Conservation (phyloP, 2,888 invertebrate genomes). For the Amphiduros pacificus region DNA sequence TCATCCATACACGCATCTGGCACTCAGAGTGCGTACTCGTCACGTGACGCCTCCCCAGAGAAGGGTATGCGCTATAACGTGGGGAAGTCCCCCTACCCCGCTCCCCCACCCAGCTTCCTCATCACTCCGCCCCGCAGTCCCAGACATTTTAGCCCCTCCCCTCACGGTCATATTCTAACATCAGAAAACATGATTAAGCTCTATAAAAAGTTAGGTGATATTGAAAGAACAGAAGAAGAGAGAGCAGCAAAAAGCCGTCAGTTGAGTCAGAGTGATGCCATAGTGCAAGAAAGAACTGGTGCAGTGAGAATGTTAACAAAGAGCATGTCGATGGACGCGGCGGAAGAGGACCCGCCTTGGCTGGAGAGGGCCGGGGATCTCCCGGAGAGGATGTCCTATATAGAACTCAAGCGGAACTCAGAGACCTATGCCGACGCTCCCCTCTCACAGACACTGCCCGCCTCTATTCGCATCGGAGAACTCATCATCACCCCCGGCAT, state of each 20-base stretch:
- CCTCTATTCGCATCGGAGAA: constrained; percentile 21
- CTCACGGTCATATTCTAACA: constrained; percentile 18
- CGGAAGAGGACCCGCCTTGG: background rate
- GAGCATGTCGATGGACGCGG: constrained; percentile 25
- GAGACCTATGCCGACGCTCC: constrained; percentile 24
- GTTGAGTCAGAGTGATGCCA: constrained; percentile 2
- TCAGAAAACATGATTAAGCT: constrained; percentile 25
- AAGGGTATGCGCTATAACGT: constrained; percentile 11
- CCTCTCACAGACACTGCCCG: constrained; percentile 23
- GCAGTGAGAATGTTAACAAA: constrained; percentile 20
- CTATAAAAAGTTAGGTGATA: constrained; percentile 30
- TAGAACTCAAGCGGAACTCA: constrained; percentile 1
- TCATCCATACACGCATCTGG: constrained; percentile 37
- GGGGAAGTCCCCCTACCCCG: constrained; percentile 36
- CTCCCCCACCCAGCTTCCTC: constrained; percentile 50
- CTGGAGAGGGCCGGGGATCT: background rate
- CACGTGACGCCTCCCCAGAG: constrained; percentile 38
- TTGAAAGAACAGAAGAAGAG: constrained; percentile 18
- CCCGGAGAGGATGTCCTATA: background rate
- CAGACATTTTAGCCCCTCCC: constrained; percentile 21
- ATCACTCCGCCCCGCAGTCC: constrained; percentile 41
- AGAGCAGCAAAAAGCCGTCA: background rate
- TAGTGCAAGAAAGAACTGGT: constrained; percentile 13
- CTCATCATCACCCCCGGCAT: constrained; percentile 21
- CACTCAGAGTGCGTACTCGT: constrained; percentile 38